Conservation (phyloP, 2,888 invertebrate genomes). For the Limnephilus rhombicus region DNA sequence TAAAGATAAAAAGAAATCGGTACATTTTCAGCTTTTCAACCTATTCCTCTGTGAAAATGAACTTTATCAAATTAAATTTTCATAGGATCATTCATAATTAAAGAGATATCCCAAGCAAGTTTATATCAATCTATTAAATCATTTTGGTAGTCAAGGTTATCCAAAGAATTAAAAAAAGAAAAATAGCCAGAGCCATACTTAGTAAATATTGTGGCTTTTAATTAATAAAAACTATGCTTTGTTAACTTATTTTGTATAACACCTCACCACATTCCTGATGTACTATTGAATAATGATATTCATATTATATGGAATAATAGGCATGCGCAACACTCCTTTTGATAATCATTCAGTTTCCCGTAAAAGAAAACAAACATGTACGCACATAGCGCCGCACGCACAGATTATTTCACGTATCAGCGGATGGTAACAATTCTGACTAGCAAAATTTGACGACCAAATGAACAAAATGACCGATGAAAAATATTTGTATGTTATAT, state of each 20-base stretch:
- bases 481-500: neutral
- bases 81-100: neutral
- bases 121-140: neutral
- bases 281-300: neutral
- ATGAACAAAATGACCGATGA: too few species aligned
- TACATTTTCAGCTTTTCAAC: neutral
- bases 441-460: neutral
- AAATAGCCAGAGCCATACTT: neutral
- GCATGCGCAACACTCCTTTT: neutral
- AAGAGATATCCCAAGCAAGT: neutral
- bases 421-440: neutral
- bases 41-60: neutral
- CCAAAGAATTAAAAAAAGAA: neutral
- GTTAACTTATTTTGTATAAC: neutral
- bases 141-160: neutral
- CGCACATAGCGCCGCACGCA: neutral
- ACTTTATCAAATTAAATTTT: neutral
- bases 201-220: neutral
- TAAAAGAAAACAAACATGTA: too few species aligned
- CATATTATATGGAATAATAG: neutral
- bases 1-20: neutral
- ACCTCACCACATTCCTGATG: neutral
- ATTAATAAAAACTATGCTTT: neutral
- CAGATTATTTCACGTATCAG: neutral
- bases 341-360: neutral